Percentiles rank a stretch among this genome's conserved stretches.
Evolutionary conservation across 1,140 invertebrate species (phyloP).

Genomic region (Lasaia peninsularis): DNA sequence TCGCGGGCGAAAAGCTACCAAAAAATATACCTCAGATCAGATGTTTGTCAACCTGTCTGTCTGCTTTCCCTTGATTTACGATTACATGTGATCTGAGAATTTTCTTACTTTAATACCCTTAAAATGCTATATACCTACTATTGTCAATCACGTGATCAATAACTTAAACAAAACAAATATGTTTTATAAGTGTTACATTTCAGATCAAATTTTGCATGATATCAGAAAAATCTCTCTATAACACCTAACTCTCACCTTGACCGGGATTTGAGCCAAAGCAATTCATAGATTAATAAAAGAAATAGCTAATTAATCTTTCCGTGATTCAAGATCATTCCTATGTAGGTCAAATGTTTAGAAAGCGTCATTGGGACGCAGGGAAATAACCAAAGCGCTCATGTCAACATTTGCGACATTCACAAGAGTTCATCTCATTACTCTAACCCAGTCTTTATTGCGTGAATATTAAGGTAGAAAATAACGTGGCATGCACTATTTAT

Average conservation of each 20-base stretch:
- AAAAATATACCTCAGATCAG: no score
- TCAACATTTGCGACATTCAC: constrained; percentile 37
- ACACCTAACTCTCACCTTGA: neutral
- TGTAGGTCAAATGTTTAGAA: constrained; percentile 44
- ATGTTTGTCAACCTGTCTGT: no score
- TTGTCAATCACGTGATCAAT: no score
- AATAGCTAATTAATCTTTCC: constrained; percentile 4
- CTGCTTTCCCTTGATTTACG: no score
- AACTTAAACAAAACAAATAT: no score
- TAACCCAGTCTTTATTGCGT: constrained; percentile 19
- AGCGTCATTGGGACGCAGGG: constrained; percentile 41
- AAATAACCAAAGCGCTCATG: constrained; percentile 39
- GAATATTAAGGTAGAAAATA: constrained; percentile 24
- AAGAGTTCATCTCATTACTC: constrained; percentile 16
- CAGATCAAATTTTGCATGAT: neutral
- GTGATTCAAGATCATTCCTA: constrained; percentile 20
- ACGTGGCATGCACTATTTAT: constrained; percentile 19
- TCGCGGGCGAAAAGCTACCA: no score
- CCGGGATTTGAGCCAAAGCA: neutral
- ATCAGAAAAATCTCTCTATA: neutral
- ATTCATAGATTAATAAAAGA: neutral
- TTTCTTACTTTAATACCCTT: no score
- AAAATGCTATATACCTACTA: no score
- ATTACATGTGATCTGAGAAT: no score
- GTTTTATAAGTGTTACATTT: no score